Percentiles rank a stretch among this genome's conserved stretches.
These are phyloP conservation scores for Oreochromis aureus DNA, from an alignment of 2,113 vertebrate genomes.

Conservation along the genomic window DNA sequence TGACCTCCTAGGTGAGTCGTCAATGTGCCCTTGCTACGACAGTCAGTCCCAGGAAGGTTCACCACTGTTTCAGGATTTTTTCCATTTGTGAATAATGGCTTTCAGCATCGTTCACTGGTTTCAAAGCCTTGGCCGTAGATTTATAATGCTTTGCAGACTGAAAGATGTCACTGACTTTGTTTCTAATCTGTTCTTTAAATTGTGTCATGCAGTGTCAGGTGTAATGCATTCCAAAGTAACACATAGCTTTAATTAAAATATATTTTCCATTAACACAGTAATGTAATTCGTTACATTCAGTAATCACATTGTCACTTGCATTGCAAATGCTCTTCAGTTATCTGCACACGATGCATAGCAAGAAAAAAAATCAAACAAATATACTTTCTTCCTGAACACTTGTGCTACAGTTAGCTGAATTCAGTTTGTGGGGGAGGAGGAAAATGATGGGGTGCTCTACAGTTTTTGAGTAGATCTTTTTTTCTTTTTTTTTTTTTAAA, in stretches of 20 bases:
- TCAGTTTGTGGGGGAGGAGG: neutral
- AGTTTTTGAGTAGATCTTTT: neutral
- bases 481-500: rapidly evolving
- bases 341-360: no score
- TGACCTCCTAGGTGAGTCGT: neutral
- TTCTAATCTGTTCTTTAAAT: no score
- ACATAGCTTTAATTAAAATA: no score
- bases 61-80: neutral
- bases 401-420: neutral
- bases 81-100: neutral
- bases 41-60: neutral
- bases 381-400: neutral
- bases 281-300: no score
- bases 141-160: no score
- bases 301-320: no score
- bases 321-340: no score
- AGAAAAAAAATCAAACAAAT: neutral
- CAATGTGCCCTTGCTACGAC: neutral
- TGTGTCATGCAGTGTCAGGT: no score
- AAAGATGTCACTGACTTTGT: no score
- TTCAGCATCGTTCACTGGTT: neutral
- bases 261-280: no score
- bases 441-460: neutral
- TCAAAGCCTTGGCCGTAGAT: no score
- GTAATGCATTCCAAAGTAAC: no score